Evolutionary conservation across 2,797 vertebrate genomes (phyloP).

Genomic region (Sitta carolinensis): DNA sequence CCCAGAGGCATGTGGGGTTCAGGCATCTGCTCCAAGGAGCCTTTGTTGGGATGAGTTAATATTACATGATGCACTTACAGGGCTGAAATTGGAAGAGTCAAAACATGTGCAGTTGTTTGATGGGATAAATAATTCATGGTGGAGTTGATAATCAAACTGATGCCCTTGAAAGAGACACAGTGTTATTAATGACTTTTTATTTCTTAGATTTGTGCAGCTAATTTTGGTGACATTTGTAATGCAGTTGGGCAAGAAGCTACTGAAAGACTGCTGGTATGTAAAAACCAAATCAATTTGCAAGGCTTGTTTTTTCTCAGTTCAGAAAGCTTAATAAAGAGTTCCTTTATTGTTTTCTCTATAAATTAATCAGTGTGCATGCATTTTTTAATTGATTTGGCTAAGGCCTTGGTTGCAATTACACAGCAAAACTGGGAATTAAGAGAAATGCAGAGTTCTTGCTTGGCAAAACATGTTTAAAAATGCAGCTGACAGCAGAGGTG

Average conservation of each 20-base stretch:
- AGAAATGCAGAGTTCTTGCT: not conserved
- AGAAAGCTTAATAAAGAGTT: not conserved
- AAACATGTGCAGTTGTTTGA: not conserved
- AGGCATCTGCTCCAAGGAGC: not conserved
- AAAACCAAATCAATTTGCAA: not conserved
- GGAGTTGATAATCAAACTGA: not conserved
- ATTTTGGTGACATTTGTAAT: constrained; percentile 92
- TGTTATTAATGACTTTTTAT: not conserved
- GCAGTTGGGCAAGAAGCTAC: constrained; percentile 91
- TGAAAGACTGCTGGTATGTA: constrained; percentile 88
- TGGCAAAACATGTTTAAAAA: not conserved
- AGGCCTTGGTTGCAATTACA: not conserved
- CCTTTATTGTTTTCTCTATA: not conserved
- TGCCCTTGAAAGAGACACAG: not conserved
- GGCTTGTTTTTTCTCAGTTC: not conserved
- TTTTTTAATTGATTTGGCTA: not conserved
- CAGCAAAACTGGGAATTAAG: not conserved
- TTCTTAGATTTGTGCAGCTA: constrained; percentile 87
- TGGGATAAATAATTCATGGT: not conserved
- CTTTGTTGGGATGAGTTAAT: not conserved
- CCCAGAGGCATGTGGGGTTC: not conserved
- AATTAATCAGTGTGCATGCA: not conserved
- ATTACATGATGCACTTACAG: not conserved
- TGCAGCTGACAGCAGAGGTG: not conserved
- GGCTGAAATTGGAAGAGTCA: constrained; percentile 1